phyloP scores from a whole-genome alignment of 2,113 vertebrate genomes.

The Neodon shergylaensis region DNA sequence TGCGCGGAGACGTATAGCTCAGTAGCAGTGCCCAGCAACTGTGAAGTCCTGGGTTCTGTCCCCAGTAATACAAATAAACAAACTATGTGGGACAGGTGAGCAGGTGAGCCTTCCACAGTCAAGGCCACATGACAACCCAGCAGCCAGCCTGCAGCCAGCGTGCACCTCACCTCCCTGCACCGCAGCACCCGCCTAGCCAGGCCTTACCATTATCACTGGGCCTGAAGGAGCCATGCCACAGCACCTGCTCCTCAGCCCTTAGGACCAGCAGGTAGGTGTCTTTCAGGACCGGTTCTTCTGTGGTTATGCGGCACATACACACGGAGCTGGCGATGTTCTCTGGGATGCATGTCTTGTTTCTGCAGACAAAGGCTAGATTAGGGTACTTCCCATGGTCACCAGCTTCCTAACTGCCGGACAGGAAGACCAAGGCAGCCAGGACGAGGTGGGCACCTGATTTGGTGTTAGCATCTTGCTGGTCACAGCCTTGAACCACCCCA shows the following conservation, averaged over 20 bases:
- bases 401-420: neutral
- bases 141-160: neutral
- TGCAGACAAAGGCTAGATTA: slow-evolving; percentile 67
- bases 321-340: slow-evolving; percentile 22
- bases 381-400: neutral
- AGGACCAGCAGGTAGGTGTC: slow-evolving; percentile 71
- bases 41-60: neutral
- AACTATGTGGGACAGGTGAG: neutral
- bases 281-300: fast-evolving
- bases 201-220: slow-evolving; percentile 79
- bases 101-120: neutral
- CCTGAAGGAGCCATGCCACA: slow-evolving; percentile 57
- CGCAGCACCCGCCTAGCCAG: neutral
- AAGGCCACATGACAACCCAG: neutral
- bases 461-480: too few species aligned
- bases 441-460: neutral
- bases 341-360: slow-evolving; percentile 60
- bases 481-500: neutral
- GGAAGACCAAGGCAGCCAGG: neutral
- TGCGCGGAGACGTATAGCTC: neutral
- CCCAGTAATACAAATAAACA: neutral
- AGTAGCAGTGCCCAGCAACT: neutral
- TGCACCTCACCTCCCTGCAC: neutral
- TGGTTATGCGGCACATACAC: slow-evolving; percentile 76
- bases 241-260: slow-evolving; percentile 58